Base-by-base conservation (phyloP, 2,113 vertebrate genomes). In the Ovis canadensis region DNA sequence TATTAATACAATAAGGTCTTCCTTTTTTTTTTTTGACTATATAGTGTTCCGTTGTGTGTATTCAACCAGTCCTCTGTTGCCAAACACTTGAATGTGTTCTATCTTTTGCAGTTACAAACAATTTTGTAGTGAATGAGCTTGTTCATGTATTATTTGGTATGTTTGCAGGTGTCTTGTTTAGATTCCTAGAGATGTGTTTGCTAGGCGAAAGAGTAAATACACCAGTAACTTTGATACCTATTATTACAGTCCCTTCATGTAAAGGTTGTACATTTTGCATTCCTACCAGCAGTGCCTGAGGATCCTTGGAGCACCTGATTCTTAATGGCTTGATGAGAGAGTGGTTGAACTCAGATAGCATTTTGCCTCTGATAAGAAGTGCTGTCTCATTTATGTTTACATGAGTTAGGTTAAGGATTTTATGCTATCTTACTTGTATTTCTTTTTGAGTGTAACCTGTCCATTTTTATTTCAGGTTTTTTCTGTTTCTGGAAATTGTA, bases 161-260 rank as follows among this genome's bases (percentile, higher is more conserved):
- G n/a, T 78, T 19, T 87, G 59, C 86, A 27, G n/a, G 6, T 60
- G 17, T 88, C 93, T 78, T 87, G 6, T 92, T 91, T 55, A 43
- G 36, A 25, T 80, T 95, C 36, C 52, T 71, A 82, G 71, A 94
- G 92, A 52, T 81, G n/a, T 62, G 19, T 96, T 97, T 92, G 54
- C 85, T 78, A 43, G 55, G 54, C 45, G 0, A 92, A 90, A 90
- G 54, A 27, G 10, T 87, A 82, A 82, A 89, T 74, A 23, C 17
- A n/a, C 54, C 4, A 82, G 29, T 81, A 86, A 90, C 83, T 97
- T 89, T 59, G 23, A 52, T 45, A 43, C 15, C 4, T 94, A 31
- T 57, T 87, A 43, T 59, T 95, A 16, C 54, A 55, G 85, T 97
- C 33, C 5, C 15, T 62, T 94, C 43, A 43, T 62, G 3, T 50